Evolutionary conservation across 1,140 invertebrate genomes (phyloP).

Genomic region (Panagrolaimus sp.): DNA sequence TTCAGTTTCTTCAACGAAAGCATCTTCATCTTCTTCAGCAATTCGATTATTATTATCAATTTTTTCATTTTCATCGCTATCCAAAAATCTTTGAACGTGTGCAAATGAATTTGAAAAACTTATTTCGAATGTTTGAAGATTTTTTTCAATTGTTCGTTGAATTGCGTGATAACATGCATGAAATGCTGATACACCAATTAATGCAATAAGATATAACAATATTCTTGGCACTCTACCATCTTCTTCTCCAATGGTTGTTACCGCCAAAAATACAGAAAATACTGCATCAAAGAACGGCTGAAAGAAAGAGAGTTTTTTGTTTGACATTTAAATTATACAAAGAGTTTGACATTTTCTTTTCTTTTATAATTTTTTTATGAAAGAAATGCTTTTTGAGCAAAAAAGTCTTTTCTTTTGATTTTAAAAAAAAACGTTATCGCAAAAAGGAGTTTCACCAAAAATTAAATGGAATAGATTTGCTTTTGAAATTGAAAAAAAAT

Average conservation of each 20-base stretch:
- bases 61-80: background rate
- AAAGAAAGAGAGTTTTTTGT: background rate
- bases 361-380: too few relatives aligned
- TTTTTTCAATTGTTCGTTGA: conserved; percentile 2
- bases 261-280: conserved; percentile 7
- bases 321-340: too few relatives aligned
- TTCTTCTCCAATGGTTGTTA: conserved; percentile 8
- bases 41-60: background rate
- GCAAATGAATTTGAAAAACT: background rate
- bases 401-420: too few relatives aligned
- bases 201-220: background rate
- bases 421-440: too few relatives aligned
- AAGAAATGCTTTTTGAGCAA: too few relatives aligned
- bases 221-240: background rate
- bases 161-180: background rate
- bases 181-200: background rate
- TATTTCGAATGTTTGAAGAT: conserved; percentile 4
- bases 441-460: too few relatives aligned
- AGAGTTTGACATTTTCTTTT: too few relatives aligned
- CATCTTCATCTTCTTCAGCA: conserved; percentile 6
- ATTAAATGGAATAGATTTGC: too few relatives aligned
- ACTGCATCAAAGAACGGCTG: conserved; percentile 11
- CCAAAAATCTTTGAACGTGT: background rate
- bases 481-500: too few relatives aligned
- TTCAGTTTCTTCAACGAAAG: background rate